Conservation (phyloP, 1,140 invertebrate genomes). For the Papilio dardanus region DNA sequence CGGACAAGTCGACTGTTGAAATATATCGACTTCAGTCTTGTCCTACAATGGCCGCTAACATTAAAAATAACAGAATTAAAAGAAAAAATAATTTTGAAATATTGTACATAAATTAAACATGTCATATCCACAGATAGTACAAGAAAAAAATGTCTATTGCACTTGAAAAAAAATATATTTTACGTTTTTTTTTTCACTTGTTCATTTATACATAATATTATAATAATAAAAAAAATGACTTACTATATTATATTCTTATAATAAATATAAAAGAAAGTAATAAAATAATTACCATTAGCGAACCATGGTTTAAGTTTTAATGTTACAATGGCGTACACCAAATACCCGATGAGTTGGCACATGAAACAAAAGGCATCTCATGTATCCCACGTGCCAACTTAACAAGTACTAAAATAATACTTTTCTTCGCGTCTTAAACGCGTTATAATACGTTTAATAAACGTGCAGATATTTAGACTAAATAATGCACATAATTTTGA, state of each 20-base stretch:
- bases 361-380: neutral
- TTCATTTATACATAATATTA: neutral
- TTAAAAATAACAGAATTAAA: too few relatives aligned
- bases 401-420: constrained; percentile 21
- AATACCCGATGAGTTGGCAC: neutral
- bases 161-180: neutral
- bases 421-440: constrained; percentile 24
- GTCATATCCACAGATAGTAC: too few relatives aligned
- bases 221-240: neutral
- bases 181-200: neutral
- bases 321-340: neutral
- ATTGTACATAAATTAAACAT: too few relatives aligned
- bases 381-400: neutral
- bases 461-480: neutral
- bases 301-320: neutral
- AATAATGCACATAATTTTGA: neutral
- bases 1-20: constrained; percentile 31
- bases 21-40: constrained; percentile 36
- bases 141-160: neutral
- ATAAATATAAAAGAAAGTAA: constrained; percentile 1
- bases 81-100: too few relatives aligned
- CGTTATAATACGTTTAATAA: neutral
- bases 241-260: neutral
- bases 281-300: constrained; percentile 3
- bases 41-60: too few relatives aligned